A percentile compares a stretch with the other conserved stretches of the same genome.
These are phyloP conservation scores for Crossocerus cetratus DNA, from an alignment of 2,888 invertebrate genomes.

Conservation along the genomic window DNA sequence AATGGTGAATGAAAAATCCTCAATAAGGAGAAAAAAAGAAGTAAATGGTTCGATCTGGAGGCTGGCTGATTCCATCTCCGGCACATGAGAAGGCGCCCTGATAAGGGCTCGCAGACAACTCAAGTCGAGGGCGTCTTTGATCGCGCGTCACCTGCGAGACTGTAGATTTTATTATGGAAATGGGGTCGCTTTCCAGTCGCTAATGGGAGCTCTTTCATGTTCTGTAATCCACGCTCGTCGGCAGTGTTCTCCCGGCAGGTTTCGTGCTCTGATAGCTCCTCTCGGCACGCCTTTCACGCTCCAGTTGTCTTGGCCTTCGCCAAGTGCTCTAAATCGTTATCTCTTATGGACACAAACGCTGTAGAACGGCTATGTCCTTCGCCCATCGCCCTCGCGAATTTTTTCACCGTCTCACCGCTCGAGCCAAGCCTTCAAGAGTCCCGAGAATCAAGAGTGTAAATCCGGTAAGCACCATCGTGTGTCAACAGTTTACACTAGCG, in stretches of 20 bases:
- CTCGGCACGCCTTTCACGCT: conserved; percentile 23
- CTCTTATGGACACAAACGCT: conserved; percentile 14
- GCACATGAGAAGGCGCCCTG: no score
- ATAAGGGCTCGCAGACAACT: no score
- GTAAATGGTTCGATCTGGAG: no score
- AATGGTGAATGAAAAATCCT: no score
- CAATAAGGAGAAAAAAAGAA: no score
- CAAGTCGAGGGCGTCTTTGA: conserved; percentile 8
- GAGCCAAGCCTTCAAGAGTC: no score
- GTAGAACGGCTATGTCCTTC: conserved; percentile 6
- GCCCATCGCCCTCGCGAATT: no score
- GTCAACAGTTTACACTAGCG: no score
- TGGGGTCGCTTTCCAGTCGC: background rate
- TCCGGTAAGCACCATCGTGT: no score
- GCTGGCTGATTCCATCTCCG: no score
- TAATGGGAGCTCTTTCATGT: conserved; percentile 31
- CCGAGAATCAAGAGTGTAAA: no score
- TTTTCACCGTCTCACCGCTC: no score
- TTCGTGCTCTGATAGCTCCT: conserved; percentile 44
- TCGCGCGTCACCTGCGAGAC: background rate
- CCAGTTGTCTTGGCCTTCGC: conserved; percentile 27
- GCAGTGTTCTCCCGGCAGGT: conserved; percentile 27
- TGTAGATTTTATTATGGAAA: conserved; percentile 34
- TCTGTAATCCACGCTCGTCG: conserved; percentile 18
- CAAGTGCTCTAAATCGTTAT: conserved; percentile 32